Conservation (phyloP, 2,113 vertebrate genomes). For the Geococcyx californianus region DNA sequence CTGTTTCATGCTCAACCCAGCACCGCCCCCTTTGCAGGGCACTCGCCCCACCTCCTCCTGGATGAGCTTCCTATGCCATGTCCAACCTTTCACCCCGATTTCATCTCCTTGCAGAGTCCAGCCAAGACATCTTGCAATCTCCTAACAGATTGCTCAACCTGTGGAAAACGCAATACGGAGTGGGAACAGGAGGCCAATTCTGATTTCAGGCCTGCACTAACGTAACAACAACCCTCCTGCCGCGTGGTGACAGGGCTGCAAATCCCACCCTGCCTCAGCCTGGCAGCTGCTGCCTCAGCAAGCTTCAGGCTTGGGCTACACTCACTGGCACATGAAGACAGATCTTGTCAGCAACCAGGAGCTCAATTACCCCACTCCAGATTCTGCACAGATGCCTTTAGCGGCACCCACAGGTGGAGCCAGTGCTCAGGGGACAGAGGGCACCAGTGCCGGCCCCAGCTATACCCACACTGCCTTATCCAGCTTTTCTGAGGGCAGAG, state of each 20-base stretch:
- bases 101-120: background rate
- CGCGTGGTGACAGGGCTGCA: background rate
- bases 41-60: fast-evolving
- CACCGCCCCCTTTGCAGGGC: background rate
- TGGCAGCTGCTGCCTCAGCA: background rate
- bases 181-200: background rate
- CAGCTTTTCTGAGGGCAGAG: background rate
- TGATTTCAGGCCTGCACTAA: background rate
- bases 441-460: background rate
- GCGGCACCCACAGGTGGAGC: background rate
- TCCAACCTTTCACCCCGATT: background rate
- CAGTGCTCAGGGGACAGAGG: background rate
- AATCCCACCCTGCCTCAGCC: background rate
- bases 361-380: background rate
- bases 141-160: background rate
- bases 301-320: fast-evolving
- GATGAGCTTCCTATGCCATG: background rate
- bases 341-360: background rate
- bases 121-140: background rate
- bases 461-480: background rate
- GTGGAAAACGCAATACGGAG: background rate
- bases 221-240: fast-evolving
- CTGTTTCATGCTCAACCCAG: background rate
- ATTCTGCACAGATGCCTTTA: background rate
- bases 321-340: fast-evolving